phyloP scores from a whole-genome alignment of 2,113 vertebrate species.

The Rhabdomys dilectus region DNA sequence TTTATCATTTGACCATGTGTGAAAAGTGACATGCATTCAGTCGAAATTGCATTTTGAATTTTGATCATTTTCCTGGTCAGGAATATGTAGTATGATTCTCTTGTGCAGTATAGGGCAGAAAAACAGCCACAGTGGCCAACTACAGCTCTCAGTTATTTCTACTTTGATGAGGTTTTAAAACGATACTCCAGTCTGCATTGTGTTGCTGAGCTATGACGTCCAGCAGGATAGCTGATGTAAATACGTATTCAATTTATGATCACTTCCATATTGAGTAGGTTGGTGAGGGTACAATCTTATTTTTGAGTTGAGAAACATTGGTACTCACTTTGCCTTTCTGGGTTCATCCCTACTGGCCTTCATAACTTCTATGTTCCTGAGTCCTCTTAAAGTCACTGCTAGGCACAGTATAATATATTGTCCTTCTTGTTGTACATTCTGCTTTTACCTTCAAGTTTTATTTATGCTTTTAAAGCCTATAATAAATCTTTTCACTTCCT shows the following conservation, averaged over 20 bases:
- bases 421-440: background rate
- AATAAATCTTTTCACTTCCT: background rate
- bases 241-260: background rate
- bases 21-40: background rate
- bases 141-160: background rate
- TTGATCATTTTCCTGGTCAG: background rate
- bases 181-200: background rate
- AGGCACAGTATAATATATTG: background rate
- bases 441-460: slow-evolving; percentile 41
- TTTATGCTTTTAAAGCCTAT: background rate
- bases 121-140: background rate
- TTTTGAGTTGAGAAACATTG: background rate
- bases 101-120: background rate
- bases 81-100: background rate
- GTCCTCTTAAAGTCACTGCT: background rate
- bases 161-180: background rate
- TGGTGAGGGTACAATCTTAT: background rate
- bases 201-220: background rate
- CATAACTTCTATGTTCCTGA: background rate
- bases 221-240: background rate
- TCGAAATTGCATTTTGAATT: background rate
- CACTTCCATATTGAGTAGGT: background rate
- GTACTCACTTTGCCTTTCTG: background rate
- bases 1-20: background rate
- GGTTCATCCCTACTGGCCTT: background rate